Base-by-base conservation (phyloP, 2,113 vertebrate genomes). In the Silurus meridionalis region DNA sequence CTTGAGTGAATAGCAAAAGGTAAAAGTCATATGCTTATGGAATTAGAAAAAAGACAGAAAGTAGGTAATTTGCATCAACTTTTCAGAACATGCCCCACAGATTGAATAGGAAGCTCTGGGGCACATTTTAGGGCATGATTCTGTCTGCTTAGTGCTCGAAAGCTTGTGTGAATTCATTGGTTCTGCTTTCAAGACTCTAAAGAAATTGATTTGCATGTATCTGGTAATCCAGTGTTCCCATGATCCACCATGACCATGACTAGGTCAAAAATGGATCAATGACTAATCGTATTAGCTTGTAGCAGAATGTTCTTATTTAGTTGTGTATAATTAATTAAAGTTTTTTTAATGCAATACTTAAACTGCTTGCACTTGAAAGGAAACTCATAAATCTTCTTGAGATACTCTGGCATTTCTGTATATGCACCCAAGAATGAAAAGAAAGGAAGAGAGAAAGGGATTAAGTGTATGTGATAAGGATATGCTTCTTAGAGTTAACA, bases 401-500 rank as follows among this genome's bases (percentile, higher is more conserved):
- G 50, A 23, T 28, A 53, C 55, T 25, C 46, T 83, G 52, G 50
- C 64, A 57, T 57, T 83, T 21, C 50, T 46, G 64, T 58, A 19
- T 83, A 14, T 69, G 48, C 14, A 67, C 50, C 52, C 55, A 57
- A 71, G 6, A 53, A 53, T 10, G 2, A 66, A 63, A 85, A 79
- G 10, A 3, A 48, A 53, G 46, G 57, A 63, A 67, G 21, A n/a
- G 46, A 66, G 8, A 79, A 64, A 83, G 61, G 46, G 50, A 64
- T 60, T 58, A 80, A 60, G 78, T 11, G 53, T 28, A 79, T 37
- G n/a, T 74, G 60, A 67, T 25, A 69, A 84, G 71, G 25, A 60
- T 28, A 61, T 48, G 48, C 23, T 25, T 81, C 11, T 23, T 72
- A 46, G 50, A 80, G 66, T 90, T 88, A 46, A 72, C 48, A 64